Evolutionary conservation across 2,113 vertebrate genomes (phyloP).

Genomic region (Lonchura striata): DNA sequence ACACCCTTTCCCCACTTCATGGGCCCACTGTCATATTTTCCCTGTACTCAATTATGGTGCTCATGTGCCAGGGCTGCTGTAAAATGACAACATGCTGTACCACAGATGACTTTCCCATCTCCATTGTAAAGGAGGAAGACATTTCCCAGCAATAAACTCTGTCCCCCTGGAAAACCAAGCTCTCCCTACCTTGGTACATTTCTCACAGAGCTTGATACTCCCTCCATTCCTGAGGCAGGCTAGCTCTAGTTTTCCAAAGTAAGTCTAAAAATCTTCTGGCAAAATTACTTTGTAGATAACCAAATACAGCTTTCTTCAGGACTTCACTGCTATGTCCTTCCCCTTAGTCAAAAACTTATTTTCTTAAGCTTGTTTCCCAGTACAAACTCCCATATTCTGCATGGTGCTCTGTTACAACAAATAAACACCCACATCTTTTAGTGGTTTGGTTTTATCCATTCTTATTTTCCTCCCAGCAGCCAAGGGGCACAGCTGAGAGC

Average conservation of each 20-base stretch:
- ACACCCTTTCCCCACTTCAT: not conserved
- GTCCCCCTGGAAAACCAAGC: not conserved
- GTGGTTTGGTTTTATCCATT: not conserved
- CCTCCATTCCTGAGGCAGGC: not conserved
- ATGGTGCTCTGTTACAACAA: not conserved
- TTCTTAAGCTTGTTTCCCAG: not conserved
- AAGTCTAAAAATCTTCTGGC: not conserved
- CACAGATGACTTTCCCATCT: not conserved
- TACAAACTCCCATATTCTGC: not conserved
- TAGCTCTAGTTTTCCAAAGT: not conserved
- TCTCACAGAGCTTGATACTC: not conserved
- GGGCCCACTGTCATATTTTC: not conserved
- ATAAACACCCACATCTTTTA: not conserved
- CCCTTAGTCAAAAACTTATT: not conserved
- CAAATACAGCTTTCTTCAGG: not conserved
- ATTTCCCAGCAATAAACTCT: not conserved
- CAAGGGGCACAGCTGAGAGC: not conserved
- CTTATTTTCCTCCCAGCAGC: not conserved
- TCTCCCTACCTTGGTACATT: not conserved
- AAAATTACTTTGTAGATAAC: not conserved
- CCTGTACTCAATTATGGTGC: not conserved
- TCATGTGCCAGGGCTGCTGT: not conserved
- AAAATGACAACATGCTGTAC: fast-evolving
- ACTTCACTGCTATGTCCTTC: not conserved
- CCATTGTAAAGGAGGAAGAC: not conserved